Base-by-base conservation (phyloP, 64 coral and sea anemone genomes). In the Montipora foliosa region DNA sequence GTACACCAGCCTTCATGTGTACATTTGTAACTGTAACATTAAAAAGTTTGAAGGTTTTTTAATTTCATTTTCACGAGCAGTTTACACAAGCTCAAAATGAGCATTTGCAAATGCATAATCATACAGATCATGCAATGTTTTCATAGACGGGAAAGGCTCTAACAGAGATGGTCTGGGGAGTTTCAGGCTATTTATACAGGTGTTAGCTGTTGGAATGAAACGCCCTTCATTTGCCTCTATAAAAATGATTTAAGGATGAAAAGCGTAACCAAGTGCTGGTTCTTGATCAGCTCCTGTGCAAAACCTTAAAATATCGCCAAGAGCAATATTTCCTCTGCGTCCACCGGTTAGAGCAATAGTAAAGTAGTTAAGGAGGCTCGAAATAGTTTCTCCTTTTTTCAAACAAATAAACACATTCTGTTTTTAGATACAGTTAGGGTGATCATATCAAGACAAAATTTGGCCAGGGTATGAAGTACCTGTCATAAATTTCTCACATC, bases 221-320 rank as follows among this genome's bases (percentile, higher is more conserved):
- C 20, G 25, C 52, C 37, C 24, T 16, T 67, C 81, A 75, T 47
- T 47, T 13, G 60, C 76, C 67, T 91, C 89, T 68, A 37, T 15
- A 91, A 91, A 91, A 8, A 62, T 62, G 29, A 82, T 81, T 62
- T 5, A 22, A 12, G 89, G 89, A 53, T 68, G 61, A 20, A 75
- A 74, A 13, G 64, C 21, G 80, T 72, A 91, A 4, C 89, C 89
- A 44, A 91, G 72, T n/a, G 83, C 89, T 81, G 89, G 89, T 62
- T 91, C 89, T 83, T 91, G 45, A 25, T 91, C 89, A 73, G 53
- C 88, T 44, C 89, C 89, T 49, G 89, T 91, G 5, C 45, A 57
- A 51, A 91, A 91, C 44, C 80, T 22, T 10, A 91, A 44, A 64
- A 91, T 82, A 13, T 91, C 37, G 81, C 24, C 79, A 15, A 91